These are phyloP conservation scores for Ylistrum balloti DNA, from an alignment of 1,140 invertebrate species.

Conservation along the genomic window DNA sequence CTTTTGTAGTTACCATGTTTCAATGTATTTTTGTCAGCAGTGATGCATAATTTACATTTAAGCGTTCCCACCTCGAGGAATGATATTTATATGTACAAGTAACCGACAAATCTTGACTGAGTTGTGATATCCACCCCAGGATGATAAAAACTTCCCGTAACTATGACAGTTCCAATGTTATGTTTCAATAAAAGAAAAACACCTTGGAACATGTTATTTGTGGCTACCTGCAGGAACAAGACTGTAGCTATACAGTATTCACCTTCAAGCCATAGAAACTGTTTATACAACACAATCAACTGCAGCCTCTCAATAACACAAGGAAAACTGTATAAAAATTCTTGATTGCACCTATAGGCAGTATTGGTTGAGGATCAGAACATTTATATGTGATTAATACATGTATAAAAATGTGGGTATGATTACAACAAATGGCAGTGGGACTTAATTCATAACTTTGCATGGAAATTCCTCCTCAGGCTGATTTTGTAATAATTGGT, in stretches of 20 bases:
- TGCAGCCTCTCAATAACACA: not conserved
- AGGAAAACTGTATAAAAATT: too few relatives aligned
- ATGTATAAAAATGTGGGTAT: not conserved
- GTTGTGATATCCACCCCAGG: not conserved
- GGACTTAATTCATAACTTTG: not conserved
- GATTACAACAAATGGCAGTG: not conserved
- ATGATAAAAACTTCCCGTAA: not conserved
- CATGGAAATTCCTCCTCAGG: not conserved
- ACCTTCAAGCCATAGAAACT: not conserved
- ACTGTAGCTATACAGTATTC: not conserved
- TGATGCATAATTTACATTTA: not conserved
- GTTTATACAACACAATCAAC: not conserved
- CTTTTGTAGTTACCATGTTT: not conserved
- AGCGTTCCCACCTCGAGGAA: not conserved
- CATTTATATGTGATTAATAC: not conserved
- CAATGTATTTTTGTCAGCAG: slow-evolving; percentile 10
- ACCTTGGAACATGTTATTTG: not conserved
- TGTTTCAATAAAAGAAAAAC: not conserved
- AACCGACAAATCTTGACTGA: not conserved
- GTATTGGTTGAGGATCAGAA: not conserved
- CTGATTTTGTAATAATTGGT: not conserved
- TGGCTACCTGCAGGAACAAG: not conserved
- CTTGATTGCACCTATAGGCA: not conserved
- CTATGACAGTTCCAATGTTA: not conserved
- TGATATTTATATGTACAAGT: not conserved